Evolutionary conservation across 2,113 vertebrate genomes (phyloP).

Genomic region (Ctenodactylus gundi): DNA sequence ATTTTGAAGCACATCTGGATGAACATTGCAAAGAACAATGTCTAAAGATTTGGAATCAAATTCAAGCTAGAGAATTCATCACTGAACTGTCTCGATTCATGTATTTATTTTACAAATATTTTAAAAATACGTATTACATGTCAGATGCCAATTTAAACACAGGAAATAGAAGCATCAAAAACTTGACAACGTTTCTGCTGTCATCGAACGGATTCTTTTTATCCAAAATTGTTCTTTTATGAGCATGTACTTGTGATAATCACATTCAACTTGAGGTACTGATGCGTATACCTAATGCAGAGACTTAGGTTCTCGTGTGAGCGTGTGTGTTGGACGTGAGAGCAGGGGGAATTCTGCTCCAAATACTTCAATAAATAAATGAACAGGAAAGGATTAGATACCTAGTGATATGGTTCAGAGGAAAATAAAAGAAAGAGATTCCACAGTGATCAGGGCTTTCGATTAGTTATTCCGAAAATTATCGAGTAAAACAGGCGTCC

Average conservation of each 20-base stretch:
- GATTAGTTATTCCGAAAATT: not conserved
- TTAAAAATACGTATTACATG: not conserved
- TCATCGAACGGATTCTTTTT: no score
- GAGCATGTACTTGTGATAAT: no score
- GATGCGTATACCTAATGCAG: no score
- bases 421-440: slow-evolving; percentile 38
- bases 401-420: not conserved
- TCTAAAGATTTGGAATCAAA: not conserved
- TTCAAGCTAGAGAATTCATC: not conserved
- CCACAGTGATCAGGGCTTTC: not conserved
- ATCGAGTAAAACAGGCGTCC: no score
- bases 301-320: not conserved
- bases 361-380: slow-evolving; percentile 21
- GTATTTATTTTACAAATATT: not conserved
- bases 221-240: no score
- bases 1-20: not conserved
- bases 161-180: not conserved
- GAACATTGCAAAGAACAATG: not conserved
- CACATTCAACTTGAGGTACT: no score
- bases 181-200: not conserved
- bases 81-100: not conserved
- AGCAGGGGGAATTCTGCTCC: not conserved
- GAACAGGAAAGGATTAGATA: not conserved
- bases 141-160: not conserved
- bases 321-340: not conserved